Conservation (phyloP, 2,888 invertebrate genomes). For the Acanthococcus lagerstroemiae region DNA sequence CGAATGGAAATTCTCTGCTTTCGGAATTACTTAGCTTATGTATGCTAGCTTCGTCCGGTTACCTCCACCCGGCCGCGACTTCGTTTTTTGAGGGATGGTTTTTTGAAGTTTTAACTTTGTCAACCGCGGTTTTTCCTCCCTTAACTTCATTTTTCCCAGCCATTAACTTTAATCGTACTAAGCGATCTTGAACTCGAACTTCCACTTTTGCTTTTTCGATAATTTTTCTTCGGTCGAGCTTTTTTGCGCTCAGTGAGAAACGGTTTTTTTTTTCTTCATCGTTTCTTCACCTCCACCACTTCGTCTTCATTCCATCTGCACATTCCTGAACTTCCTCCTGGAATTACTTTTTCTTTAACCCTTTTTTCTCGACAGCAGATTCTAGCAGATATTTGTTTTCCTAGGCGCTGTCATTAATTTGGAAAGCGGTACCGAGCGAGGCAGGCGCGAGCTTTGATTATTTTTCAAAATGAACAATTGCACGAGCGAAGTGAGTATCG, state of each 20-base stretch:
- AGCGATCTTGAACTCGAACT: slow-evolving; percentile 27
- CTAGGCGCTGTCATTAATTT: no score
- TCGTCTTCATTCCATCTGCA: no score
- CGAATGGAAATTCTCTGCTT: slow-evolving; percentile 29
- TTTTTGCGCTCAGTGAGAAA: neutral
- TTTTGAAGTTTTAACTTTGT: slow-evolving; percentile 22
- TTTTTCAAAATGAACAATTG: no score
- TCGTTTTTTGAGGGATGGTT: slow-evolving; percentile 27
- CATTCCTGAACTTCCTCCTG: no score
- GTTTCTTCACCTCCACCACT: no score
- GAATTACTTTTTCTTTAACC: no score
- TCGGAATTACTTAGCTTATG: slow-evolving; percentile 28
- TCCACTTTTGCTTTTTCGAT: slow-evolving; percentile 26
- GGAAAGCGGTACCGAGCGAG: no score
- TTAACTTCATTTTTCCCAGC: slow-evolving; percentile 27
- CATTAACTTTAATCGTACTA: slow-evolving; percentile 31
- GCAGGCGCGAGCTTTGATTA: no score
- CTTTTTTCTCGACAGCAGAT: no score
- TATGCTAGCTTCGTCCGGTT: slow-evolving; percentile 27
- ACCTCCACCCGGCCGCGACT: neutral
- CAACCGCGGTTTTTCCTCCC: slow-evolving; percentile 28
- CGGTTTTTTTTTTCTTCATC: slow-evolving; percentile 9
- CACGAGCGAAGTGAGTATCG: no score
- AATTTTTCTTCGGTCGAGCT: slow-evolving; percentile 24
- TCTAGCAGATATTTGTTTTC: no score